Conservation (phyloP, 2,888 invertebrate species). For the Trachelus stipa region DNA sequence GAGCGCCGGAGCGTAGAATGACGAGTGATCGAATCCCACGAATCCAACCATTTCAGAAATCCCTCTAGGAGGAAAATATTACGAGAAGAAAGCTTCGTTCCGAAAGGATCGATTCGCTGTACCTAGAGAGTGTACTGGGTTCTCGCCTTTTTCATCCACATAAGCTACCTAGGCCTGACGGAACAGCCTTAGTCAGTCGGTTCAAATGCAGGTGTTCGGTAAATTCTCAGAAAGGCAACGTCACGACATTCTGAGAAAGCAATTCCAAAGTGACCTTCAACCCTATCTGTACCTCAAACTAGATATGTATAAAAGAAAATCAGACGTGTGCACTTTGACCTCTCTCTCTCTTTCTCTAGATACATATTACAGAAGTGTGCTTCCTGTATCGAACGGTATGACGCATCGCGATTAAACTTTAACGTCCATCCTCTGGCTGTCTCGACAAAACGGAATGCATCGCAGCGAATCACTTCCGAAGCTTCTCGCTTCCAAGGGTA, state of each 20-base stretch:
- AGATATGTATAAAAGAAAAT: too few relatives aligned
- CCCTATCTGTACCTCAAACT: too few relatives aligned
- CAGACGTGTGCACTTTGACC: too few relatives aligned
- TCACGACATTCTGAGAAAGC: too few relatives aligned
- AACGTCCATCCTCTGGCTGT: neutral
- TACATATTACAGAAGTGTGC: too few relatives aligned
- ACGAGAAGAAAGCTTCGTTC: neutral
- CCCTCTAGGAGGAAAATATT: neutral
- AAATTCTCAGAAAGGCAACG: neutral
- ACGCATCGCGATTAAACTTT: constrained; percentile 1
- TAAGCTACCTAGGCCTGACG: neutral
- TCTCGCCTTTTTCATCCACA: neutral
- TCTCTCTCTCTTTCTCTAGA: too few relatives aligned
- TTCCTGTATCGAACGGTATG: neutral
- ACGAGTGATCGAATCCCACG: constrained; percentile 8
- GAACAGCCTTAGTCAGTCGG: neutral
- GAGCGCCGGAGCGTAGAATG: constrained; percentile 12
- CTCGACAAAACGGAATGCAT: neutral
- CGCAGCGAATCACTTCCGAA: constrained; percentile 30
- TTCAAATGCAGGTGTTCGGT: neutral
- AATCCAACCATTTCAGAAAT: neutral
- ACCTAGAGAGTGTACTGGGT: neutral
- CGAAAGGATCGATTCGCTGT: neutral
- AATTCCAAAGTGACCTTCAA: too few relatives aligned
- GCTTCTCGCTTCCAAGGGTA: constrained; percentile 1